These are phyloP conservation scores for Poecilia picta DNA, from an alignment of 2,797 vertebrate genomes.

Conservation along the genomic window DNA sequence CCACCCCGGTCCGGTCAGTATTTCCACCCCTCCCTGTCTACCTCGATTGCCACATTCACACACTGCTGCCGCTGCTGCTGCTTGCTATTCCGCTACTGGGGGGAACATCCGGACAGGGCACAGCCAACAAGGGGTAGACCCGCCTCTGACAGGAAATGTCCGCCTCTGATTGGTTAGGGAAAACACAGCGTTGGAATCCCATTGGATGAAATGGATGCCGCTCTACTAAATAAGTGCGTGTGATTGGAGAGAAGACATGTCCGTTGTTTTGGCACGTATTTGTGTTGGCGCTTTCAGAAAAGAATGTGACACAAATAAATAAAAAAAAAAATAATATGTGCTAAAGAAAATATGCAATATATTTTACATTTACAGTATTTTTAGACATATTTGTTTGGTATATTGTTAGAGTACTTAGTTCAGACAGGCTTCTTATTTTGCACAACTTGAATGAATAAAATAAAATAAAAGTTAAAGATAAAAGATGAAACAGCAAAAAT, in stretches of 20 bases:
- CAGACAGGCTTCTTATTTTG: neutral
- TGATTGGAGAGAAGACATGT: conserved; percentile 54
- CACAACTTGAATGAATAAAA: neutral
- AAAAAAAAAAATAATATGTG: neutral
- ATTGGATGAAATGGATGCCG: conserved; percentile 57
- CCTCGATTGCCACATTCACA: conserved; percentile 82
- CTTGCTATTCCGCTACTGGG: conserved; percentile 75
- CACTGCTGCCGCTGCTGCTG: conserved; percentile 55
- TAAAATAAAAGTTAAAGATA: neutral
- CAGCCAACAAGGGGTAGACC: conserved; percentile 48
- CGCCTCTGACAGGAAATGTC: conserved; percentile 52
- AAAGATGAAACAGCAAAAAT: neutral
- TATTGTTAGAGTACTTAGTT: neutral
- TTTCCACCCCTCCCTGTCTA: conserved; percentile 79
- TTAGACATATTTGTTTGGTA: neutral
- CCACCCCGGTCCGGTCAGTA: conserved; percentile 52
- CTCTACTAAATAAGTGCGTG: neutral
- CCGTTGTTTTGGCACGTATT: conserved; percentile 36
- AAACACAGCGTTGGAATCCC: rapidly evolving
- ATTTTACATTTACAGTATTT: neutral
- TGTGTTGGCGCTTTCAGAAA: neutral
- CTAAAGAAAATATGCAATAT: conserved; percentile 3
- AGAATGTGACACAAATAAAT: conserved; percentile 6
- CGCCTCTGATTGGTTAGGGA: conserved; percentile 50
- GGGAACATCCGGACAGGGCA: conserved; percentile 79